A percentile compares a stretch with the other conserved stretches of the same genome.
Evolutionary conservation across 2,113 vertebrate species (phyloP).

Genomic region (Channa argus): DNA sequence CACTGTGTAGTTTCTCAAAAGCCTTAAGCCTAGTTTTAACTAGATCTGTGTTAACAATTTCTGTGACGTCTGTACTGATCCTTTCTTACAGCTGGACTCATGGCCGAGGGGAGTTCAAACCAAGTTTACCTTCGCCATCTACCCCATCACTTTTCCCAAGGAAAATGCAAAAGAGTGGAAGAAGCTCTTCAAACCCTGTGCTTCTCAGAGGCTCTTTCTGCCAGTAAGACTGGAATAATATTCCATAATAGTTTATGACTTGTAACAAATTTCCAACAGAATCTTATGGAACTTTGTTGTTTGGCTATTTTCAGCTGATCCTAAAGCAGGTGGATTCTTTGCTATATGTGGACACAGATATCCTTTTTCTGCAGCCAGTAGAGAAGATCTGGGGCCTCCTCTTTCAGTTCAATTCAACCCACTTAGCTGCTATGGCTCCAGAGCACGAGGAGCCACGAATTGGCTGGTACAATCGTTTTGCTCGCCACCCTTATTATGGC

Average conservation of each 20-base stretch:
- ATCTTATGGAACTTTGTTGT: background rate
- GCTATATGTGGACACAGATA: slow-evolving; percentile 96
- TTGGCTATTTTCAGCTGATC: slow-evolving; percentile 84
- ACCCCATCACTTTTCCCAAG: slow-evolving; percentile 93
- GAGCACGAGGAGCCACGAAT: slow-evolving; percentile 97
- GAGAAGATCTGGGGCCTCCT: slow-evolving; percentile 95
- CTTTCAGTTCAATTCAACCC: slow-evolving; percentile 89
- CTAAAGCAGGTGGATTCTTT: slow-evolving; percentile 93
- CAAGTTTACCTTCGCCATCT: slow-evolving; percentile 89
- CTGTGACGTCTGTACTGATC: background rate
- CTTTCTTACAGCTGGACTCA: slow-evolving; percentile 84
- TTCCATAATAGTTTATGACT: background rate
- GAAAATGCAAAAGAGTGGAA: slow-evolving; percentile 94
- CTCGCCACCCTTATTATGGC: slow-evolving; percentile 95
- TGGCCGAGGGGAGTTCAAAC: slow-evolving; percentile 83
- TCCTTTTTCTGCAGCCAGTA: slow-evolving; percentile 93
- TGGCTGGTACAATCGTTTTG: slow-evolving; percentile 97
- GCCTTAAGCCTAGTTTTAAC: background rate
- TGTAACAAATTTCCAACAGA: background rate
- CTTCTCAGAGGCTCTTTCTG: slow-evolving; percentile 96
- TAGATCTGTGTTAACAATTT: no score
- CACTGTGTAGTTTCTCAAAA: background rate
- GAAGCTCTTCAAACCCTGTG: slow-evolving; percentile 97
- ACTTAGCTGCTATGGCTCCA: slow-evolving; percentile 95
- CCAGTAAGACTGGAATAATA: slow-evolving; percentile 86